Evolutionary conservation across 2,797 vertebrate species (phyloP).

Genomic region (Micropoecilia bifurca): DNA sequence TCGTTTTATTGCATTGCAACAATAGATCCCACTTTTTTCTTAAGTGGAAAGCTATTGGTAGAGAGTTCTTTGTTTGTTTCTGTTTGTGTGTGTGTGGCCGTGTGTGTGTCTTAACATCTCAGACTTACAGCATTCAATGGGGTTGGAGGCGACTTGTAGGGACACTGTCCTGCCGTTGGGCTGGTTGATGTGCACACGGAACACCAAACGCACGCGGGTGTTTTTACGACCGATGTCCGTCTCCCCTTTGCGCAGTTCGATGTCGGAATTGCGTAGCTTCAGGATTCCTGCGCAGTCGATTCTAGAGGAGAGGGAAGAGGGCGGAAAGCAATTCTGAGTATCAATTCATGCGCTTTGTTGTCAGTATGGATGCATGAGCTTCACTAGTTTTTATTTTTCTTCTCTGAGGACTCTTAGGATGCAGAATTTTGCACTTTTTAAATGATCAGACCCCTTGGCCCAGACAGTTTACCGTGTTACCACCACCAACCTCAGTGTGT

Average conservation of each 20-base stretch:
- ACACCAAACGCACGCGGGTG: slow-evolving; percentile 93
- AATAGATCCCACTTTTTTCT: slow-evolving; percentile 58
- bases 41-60: slow-evolving; percentile 27
- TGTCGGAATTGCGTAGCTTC: slow-evolving; percentile 96
- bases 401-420: background rate
- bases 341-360: background rate
- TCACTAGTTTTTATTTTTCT: background rate
- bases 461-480: background rate
- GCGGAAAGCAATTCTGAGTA: background rate
- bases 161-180: slow-evolving; percentile 91
- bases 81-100: background rate
- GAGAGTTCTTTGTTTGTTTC: slow-evolving; percentile 12
- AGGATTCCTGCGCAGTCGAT: slow-evolving; percentile 97
- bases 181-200: slow-evolving; percentile 94
- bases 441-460: background rate
- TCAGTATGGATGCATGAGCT: background rate
- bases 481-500: background rate
- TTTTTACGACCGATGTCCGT: slow-evolving; percentile 97
- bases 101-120: slow-evolving; percentile 5
- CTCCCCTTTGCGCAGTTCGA: slow-evolving; percentile 96
- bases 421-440: background rate
- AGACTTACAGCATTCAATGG: slow-evolving; percentile 97
- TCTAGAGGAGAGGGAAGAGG: slow-evolving; percentile 66
- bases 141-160: slow-evolving; percentile 91
- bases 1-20: slow-evolving; percentile 61